These are phyloP conservation scores for human (Homo sapiens) DNA, from an alignment of 2,113 vertebrate genomes.

Conservation along the genomic window DNA sequence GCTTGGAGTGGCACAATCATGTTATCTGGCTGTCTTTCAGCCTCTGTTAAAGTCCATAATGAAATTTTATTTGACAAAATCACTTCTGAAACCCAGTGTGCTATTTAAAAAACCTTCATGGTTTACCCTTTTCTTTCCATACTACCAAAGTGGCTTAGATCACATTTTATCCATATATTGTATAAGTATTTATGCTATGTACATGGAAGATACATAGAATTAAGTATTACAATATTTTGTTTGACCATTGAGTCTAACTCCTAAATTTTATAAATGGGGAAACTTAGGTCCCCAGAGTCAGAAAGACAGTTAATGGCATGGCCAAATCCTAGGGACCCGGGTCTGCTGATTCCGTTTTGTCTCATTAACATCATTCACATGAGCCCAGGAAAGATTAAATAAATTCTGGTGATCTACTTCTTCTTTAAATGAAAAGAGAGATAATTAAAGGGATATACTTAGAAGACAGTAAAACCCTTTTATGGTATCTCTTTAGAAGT, in stretches of 20 bases:
- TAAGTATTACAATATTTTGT: background rate
- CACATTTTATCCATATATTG: background rate
- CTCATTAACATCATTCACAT: background rate
- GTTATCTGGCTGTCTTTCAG: background rate
- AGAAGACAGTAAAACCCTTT: background rate
- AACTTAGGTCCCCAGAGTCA: background rate
- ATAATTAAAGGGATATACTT: background rate
- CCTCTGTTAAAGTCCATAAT: slow-evolving; percentile 15
- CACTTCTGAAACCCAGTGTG: background rate
- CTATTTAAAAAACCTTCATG: background rate
- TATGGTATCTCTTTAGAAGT: background rate
- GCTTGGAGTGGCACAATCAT: background rate
- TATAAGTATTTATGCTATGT: background rate
- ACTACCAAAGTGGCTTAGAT: background rate
- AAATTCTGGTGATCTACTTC: background rate
- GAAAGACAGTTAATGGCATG: background rate
- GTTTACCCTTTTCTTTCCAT: background rate
- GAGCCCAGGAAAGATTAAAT: background rate
- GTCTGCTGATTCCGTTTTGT: background rate
- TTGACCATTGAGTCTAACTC: background rate
- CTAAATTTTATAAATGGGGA: background rate
- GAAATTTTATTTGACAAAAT: slow-evolving; percentile 36
- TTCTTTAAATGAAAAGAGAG: background rate
- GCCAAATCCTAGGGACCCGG: background rate
- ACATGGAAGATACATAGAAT: background rate